These are phyloP conservation scores for Hybognathus amarus DNA, from an alignment of 2,797 vertebrate genomes.

Conservation along the genomic window DNA sequence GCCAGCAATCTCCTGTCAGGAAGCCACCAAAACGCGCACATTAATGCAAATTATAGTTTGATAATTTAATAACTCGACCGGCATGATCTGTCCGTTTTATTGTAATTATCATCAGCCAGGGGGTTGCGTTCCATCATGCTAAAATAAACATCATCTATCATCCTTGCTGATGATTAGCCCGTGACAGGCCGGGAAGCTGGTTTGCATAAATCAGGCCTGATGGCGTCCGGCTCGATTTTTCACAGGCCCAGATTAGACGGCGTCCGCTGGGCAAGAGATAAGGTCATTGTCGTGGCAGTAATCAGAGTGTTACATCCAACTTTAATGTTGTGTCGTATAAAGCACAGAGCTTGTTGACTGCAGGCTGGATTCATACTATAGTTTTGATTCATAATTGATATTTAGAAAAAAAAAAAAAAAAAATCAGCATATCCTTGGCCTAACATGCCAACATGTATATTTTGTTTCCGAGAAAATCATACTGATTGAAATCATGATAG, in stretches of 20 bases:
- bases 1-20: slow-evolving; percentile 69
- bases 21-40: slow-evolving; percentile 71
- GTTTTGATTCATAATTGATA: neutral
- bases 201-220: slow-evolving; percentile 94
- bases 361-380: neutral
- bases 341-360: neutral
- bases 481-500: neutral
- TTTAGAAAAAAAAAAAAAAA: neutral
- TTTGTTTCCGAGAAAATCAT: neutral
- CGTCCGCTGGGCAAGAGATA: slow-evolving; percentile 81
- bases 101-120: slow-evolving; percentile 94
- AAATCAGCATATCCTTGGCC: neutral
- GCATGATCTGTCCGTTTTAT: slow-evolving; percentile 98
- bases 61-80: slow-evolving; percentile 97
- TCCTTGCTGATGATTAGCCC: slow-evolving; percentile 91
- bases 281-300: slow-evolving; percentile 81
- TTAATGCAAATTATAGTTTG: slow-evolving; percentile 92
- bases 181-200: slow-evolving; percentile 85
- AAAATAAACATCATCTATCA: slow-evolving; percentile 99
- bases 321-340: neutral
- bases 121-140: slow-evolving; percentile 94
- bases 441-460: neutral
- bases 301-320: slow-evolving; percentile 64
- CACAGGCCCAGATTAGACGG: slow-evolving; percentile 83
- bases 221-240: slow-evolving; percentile 76